Base-by-base conservation (phyloP, 1,140 invertebrate species). In the Anadara kagoshimensis region DNA sequence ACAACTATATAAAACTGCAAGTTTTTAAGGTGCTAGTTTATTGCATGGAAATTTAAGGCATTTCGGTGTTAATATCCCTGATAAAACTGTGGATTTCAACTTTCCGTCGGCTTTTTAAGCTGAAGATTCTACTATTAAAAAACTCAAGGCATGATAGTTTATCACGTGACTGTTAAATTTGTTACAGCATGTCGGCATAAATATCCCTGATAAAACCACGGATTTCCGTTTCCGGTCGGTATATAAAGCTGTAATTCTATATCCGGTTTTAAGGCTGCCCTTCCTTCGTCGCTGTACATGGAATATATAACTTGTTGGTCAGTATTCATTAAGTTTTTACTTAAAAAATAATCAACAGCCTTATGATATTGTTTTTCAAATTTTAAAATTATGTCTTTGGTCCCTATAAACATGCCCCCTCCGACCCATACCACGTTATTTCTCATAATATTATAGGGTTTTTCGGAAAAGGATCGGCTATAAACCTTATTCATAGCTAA, bases 221-320 rank as follows among this genome's bases (percentile, higher is more conserved):
- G 70, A 14, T 73, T 47, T 2, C 26, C 22, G 20, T 61, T 58
- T 11, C 36, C 54, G 8, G 63, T 64, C 1, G 70, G 70, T 14
- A 73, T 59, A 22, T 73, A 73, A 14, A 59, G 36, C 44, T 73
- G 70, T 22, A 73, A 43, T 41, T 73, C 70, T 1, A 73, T 47
- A 10, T 64, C 61, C 24, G 67, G n/a, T 0, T 63, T 63, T 14
- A 66, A 29, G 8, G 57, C 58, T 22, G 61, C 26, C 20, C 70
- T 58, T 36, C 67, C 70, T 24, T 49, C n/a, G 43, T 24, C 45
- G 20, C 63, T 73, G 43, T 66, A 73, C 70, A 73, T 73, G 12
- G 71, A 65, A 44, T 62, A 67, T 4, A 73, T 18, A 5, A 74
- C 69, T 22, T 85, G 81, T 44, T 85, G 84, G 36, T 85, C 84